Evolutionary conservation across 2,797 vertebrate species (phyloP).

Genomic region (Falco biarmicus): DNA sequence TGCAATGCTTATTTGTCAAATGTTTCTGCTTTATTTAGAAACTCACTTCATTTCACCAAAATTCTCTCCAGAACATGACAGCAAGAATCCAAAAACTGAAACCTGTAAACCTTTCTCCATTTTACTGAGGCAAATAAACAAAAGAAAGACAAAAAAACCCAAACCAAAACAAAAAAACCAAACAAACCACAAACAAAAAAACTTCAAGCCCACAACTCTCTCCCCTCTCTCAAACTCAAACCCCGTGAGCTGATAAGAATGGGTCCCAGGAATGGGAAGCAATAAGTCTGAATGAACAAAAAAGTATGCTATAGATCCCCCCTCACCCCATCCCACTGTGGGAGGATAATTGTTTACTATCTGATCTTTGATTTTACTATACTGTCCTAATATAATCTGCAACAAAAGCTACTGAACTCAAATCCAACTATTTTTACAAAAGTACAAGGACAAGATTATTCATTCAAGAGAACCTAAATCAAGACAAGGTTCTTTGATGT

Average conservation of each 20-base stretch:
- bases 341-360: neutral
- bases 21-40: neutral
- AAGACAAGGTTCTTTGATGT: neutral
- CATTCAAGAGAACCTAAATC: neutral
- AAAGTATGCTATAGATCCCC: neutral
- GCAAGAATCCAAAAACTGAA: neutral
- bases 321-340: neutral
- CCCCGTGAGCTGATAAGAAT: neutral
- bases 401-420: neutral
- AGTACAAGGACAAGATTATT: neutral
- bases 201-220: neutral
- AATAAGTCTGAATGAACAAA: neutral
- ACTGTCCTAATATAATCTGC: neutral
- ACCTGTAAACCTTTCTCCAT: neutral
- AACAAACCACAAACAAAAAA: too few relatives aligned
- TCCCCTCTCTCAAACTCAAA: neutral
- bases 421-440: neutral
- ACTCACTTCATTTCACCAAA: neutral
- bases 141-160: neutral
- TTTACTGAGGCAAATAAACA: neutral
- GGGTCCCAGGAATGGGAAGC: neutral
- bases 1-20: neutral
- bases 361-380: neutral
- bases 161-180: too few relatives aligned
- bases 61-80: neutral